Conservation (phyloP, 2,888 invertebrate species). For the Drosophila aldrichi region DNA sequence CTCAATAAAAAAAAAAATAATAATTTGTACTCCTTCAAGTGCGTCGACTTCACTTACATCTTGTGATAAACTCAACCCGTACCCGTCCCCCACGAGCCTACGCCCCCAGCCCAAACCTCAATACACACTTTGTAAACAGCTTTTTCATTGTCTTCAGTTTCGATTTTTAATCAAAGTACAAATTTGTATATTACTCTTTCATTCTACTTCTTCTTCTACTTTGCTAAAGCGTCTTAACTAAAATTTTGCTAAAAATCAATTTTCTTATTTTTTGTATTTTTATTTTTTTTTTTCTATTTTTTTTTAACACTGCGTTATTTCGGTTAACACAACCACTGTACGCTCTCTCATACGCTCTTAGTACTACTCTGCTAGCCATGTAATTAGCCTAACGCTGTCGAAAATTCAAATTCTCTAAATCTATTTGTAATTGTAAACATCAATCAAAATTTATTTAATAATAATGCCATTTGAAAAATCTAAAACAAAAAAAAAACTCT, state of each 20-base stretch:
- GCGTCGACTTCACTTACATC: slow-evolving; percentile 28
- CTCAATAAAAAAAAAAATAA: slow-evolving; percentile 12
- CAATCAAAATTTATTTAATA: slow-evolving; percentile 35
- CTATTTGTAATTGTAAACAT: slow-evolving; percentile 48
- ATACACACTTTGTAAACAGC: slow-evolving; percentile 45
- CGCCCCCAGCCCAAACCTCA: background rate
- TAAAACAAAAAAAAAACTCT: slow-evolving; percentile 13
- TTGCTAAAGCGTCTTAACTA: slow-evolving; percentile 24
- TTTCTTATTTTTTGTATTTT: background rate
- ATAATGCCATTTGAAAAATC: slow-evolving; percentile 41
- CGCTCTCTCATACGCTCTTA: slow-evolving; percentile 73
- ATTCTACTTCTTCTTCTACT: slow-evolving; percentile 16
- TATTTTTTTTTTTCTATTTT: slow-evolving; percentile 7
- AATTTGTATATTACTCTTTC: slow-evolving; percentile 29
- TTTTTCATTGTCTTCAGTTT: slow-evolving; percentile 34
- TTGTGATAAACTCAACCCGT: slow-evolving; percentile 24
- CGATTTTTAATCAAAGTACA: slow-evolving; percentile 14
- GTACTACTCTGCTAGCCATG: slow-evolving; percentile 72
- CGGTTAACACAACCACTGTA: slow-evolving; percentile 43
- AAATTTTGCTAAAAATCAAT: slow-evolving; percentile 22
- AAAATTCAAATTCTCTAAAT: slow-evolving; percentile 40
- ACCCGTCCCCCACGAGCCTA: background rate
- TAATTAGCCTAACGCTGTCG: slow-evolving; percentile 62
- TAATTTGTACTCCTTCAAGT: slow-evolving; percentile 29
- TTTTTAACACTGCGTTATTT: slow-evolving; percentile 20